Conservation (phyloP, 2,113 vertebrate genomes). For the Tragelaphus scriptus region DNA sequence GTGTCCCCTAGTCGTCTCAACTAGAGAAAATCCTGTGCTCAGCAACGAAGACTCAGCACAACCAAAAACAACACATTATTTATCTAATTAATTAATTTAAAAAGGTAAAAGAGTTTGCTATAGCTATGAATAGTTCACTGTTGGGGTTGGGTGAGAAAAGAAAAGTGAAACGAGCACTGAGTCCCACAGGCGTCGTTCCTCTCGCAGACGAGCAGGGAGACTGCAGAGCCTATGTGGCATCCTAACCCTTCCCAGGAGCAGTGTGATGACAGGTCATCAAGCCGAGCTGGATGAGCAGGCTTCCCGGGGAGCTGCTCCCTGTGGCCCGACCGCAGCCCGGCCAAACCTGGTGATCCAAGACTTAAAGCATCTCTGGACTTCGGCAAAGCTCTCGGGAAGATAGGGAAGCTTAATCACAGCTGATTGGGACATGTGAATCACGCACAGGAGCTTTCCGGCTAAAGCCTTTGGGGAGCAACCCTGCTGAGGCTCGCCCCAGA, state of each 20-base stretch:
- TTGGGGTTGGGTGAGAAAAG: not conserved
- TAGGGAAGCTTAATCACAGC: conserved; percentile 5
- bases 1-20: not conserved
- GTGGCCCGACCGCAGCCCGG: not conserved
- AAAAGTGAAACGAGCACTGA: not conserved
- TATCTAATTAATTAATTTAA: not conserved
- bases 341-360: conserved; percentile 38
- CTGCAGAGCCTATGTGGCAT: not conserved
- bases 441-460: not conserved
- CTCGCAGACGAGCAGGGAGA: not conserved
- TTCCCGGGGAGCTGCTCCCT: not conserved
- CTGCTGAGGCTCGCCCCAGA: not conserved
- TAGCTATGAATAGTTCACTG: not conserved
- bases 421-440: conserved; percentile 9
- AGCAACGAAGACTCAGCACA: not conserved
- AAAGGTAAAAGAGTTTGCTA: not conserved
- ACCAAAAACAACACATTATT: not conserved
- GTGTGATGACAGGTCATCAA: not conserved
- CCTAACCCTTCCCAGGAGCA: not conserved
- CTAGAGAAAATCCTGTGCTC: not conserved
- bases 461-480: not conserved
- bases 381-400: not conserved
- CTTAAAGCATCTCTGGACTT: conserved; percentile 36
- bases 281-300: not conserved
- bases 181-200: not conserved